Evolutionary conservation across 2,113 vertebrate genomes (phyloP).

Genomic region (Eclectus roratus): DNA sequence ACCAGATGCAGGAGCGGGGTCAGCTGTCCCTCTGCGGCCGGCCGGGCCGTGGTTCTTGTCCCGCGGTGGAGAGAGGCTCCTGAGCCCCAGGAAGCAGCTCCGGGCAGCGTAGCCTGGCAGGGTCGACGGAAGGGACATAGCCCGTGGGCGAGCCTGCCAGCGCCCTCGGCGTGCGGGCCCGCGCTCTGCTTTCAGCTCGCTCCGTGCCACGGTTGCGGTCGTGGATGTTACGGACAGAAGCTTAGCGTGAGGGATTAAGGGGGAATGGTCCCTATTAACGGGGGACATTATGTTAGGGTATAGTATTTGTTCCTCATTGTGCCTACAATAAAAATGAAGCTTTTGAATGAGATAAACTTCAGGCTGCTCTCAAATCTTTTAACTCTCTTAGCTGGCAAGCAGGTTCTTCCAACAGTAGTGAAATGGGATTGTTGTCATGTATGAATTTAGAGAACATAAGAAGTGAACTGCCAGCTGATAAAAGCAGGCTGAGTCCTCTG

Average conservation of each 20-base stretch:
- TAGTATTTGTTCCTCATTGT: no score
- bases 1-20: no score
- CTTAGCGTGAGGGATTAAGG: rapidly evolving
- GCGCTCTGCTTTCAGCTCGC: not conserved
- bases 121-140: rapidly evolving
- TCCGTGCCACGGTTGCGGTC: rapidly evolving
- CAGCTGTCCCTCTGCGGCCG: not conserved
- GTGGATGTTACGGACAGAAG: not conserved
- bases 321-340: not conserved
- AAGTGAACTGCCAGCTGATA: rapidly evolving
- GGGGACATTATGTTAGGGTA: not conserved
- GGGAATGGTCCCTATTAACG: rapidly evolving
- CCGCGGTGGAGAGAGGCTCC: no score
- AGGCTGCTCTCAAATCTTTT: not conserved
- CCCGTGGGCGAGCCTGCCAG: not conserved
- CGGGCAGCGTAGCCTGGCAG: not conserved
- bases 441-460: rapidly evolving
- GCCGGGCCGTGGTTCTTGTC: not conserved
- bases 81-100: not conserved
- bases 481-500: no score
- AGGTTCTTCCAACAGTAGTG: rapidly evolving
- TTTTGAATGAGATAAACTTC: not conserved
- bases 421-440: not conserved
- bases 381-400: not conserved
- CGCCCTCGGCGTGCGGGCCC: not conserved